Conservation (phyloP, 2,888 invertebrate genomes). For the Nebria brevicollis region DNA sequence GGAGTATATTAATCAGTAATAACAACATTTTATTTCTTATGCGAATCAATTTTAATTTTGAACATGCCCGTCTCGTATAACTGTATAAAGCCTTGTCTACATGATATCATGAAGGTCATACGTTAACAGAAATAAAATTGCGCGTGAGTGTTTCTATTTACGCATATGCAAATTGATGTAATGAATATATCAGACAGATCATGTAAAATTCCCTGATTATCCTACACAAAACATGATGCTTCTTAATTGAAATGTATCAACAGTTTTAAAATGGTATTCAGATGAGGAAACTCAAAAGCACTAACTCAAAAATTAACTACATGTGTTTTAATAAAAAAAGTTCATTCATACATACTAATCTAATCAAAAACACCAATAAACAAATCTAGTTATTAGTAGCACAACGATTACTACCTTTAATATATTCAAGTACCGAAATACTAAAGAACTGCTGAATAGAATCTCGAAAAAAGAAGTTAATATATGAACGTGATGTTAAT, state of each 20-base stretch:
- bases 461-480: conserved; percentile 7
- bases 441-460: conserved; percentile 9
- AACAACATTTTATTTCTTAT: not conserved
- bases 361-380: conserved; percentile 5
- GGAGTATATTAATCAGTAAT: not conserved
- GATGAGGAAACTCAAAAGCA: no score
- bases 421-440: conserved; percentile 3
- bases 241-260: no score
- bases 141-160: no score
- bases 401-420: conserved; percentile 2
- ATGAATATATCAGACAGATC: no score
- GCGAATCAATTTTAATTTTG: not conserved
- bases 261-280: no score
- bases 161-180: no score
- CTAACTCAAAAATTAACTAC: no score
- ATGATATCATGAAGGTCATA: no score
- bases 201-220: no score
- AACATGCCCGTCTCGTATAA: not conserved
- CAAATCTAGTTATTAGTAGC: conserved; percentile 14
- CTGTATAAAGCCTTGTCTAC: no score
- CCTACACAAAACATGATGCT: no score
- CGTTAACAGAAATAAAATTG: no score
- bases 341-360: not conserved
- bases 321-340: not conserved
- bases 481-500: conserved; percentile 15